Conservation (phyloP, 30 jellyfish, hydroid and myxozoan genomes). For the Turritopsis rubra region DNA sequence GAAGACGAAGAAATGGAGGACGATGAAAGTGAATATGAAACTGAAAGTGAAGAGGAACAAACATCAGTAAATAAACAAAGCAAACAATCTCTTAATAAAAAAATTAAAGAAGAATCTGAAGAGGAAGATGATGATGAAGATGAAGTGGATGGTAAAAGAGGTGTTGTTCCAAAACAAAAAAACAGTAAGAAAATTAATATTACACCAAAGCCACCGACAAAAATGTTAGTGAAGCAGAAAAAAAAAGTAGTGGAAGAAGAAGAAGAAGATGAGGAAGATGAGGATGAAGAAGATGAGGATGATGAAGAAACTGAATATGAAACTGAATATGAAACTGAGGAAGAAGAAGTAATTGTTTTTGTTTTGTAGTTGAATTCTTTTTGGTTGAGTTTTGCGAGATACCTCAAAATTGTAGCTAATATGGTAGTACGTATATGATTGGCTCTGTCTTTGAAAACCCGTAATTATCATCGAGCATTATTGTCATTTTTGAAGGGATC, state of each 20-base stretch:
- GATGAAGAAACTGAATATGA: neutral
- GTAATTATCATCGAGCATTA: neutral
- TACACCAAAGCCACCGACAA: neutral
- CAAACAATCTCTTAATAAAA: neutral
- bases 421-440: neutral
- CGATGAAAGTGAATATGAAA: neutral
- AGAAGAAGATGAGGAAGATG: slow-evolving; percentile 23
- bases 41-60: slow-evolving; percentile 1
- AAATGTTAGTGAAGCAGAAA: neutral
- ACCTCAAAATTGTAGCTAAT: neutral
- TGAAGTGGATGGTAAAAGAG: slow-evolving; percentile 13
- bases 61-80: neutral
- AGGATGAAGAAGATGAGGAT: neutral
- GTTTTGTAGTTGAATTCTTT: neutral
- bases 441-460: neutral
- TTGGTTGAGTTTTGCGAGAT: neutral
- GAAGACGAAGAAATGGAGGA: slow-evolving; percentile 30
- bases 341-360: neutral
- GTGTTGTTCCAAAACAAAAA: neutral
- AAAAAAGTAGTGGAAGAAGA: slow-evolving; percentile 15
- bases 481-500: neutral
- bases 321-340: neutral
- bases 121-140: slow-evolving; percentile 30
- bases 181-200: neutral
- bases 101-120: neutral